Evolutionary conservation across 2,113 vertebrate genomes (phyloP).

Genomic region (Chionomys nivalis): DNA sequence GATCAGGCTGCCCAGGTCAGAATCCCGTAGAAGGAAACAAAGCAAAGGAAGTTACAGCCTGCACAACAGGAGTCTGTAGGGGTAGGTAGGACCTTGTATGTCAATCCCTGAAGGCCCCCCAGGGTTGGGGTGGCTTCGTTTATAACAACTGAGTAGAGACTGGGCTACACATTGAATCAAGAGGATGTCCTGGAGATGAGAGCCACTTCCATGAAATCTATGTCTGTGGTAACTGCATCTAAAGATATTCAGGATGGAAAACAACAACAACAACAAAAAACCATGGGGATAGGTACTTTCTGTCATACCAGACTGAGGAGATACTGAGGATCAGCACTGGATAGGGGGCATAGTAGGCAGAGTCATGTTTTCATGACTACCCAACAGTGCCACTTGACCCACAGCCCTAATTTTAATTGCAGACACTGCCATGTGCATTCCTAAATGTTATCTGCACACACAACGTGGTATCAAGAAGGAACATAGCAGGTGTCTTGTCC

Average conservation of each 20-base stretch:
- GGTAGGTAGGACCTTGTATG: not conserved
- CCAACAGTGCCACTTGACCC: not conserved
- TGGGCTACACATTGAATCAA: not conserved
- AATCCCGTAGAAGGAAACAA: not conserved
- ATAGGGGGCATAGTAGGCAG: not conserved
- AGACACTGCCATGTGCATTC: not conserved
- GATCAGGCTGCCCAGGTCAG: not conserved
- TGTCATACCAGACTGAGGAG: not conserved
- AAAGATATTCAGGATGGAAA: not conserved
- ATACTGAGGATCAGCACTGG: not conserved
- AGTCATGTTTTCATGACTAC: not conserved
- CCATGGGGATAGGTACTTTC: not conserved
- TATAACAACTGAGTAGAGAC: not conserved
- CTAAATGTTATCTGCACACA: not conserved
- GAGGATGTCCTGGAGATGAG: not conserved
- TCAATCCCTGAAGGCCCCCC: not conserved
- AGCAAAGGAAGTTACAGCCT: not conserved
- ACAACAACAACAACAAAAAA: no score
- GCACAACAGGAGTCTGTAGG: not conserved
- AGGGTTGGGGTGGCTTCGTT: not conserved
- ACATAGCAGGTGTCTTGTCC: not conserved
- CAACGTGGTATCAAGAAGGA: not conserved
- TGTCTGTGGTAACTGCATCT: not conserved
- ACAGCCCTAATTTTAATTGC: not conserved
- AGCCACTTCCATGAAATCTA: not conserved